phyloP scores from a whole-genome alignment of 2,888 invertebrate species.

The Eristalis tenax region DNA sequence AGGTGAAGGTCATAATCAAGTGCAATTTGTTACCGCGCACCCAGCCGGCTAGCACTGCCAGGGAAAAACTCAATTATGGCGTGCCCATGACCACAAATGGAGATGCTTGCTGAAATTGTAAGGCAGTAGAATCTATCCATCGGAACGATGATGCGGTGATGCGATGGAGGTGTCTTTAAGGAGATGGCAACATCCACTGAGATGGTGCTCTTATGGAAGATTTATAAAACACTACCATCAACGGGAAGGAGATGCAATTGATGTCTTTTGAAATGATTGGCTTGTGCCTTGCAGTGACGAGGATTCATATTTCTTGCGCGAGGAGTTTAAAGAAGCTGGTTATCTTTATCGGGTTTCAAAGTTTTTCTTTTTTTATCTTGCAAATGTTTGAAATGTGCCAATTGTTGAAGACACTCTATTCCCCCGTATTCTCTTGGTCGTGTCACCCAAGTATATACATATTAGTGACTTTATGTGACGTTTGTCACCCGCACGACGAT shows the following conservation, averaged over 20 bases:
- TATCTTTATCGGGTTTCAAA: no score
- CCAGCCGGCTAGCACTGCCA: not conserved
- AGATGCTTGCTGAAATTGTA: conserved; percentile 22
- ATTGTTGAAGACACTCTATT: no score
- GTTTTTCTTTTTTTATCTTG: no score
- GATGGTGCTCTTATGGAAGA: not conserved
- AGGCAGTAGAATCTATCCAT: conserved; percentile 55
- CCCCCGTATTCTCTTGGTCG: no score
- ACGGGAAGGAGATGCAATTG: conserved; percentile 11
- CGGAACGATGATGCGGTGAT: conserved; percentile 22
- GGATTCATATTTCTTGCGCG: no score
- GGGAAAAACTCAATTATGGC: conserved; percentile 54
- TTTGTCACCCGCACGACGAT: no score
- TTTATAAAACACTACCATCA: conserved; percentile 1
- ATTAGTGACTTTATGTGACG: no score
- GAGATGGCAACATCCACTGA: not conserved
- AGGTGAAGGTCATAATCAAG: conserved; percentile 70
- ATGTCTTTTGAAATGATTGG: conserved; percentile 40
- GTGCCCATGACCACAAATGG: conserved; percentile 35
- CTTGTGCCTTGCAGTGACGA: not conserved
- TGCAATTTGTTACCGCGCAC: conserved; percentile 54
- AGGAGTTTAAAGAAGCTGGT: no score
- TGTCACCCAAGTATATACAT: no score
- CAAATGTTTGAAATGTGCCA: no score
- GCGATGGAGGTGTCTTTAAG: conserved; percentile 31